Evolutionary conservation across 2,113 vertebrate species (phyloP), one percentile per base, ranked within the genome.

Genomic region (Turnix velox): DNA sequence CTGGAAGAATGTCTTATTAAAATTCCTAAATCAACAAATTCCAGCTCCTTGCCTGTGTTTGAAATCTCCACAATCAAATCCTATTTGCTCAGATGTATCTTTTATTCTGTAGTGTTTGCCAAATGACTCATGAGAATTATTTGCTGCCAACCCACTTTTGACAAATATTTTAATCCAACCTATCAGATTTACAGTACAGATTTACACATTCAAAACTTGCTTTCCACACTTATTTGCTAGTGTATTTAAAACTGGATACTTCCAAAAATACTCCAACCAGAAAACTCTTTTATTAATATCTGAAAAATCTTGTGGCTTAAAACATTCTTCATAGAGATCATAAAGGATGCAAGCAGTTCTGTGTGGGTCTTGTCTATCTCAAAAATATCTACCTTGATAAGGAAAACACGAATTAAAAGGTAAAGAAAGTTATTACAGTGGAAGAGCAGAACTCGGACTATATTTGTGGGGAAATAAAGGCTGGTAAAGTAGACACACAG

Each of bases 91-190:
- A 93, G 79, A 54, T 19, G 5, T 66, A 67, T 78, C 54, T 58
- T 82, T 92, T 84, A 93, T 84, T 82, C 91, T 83, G 61, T 31
- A 91, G 81, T 73, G 27, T 62, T 90, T 93, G 87, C 91, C 94
- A 95, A 91, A 91, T 58, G 66, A 82, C 54, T 96, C 58, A 75
- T 58, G 42, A 92, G 69, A 93, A 77, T 80, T 94, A 84, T 92
- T 89, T 82, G 54, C 45, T 92, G 89, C 81, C 42, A 94, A 82
- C 22, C 17, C 24, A 45, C 22, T 90, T 87, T 48, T 8, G 62
- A 66, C 25, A 94, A 93, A 75, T 95, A 95, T 84, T 94, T 95
- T 92, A 95, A 96, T 95, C 87, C 87, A 82, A 80, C 37, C 57
- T 73, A 69, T 9, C 45, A 87, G 57, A 90, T 90, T 92, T 87